These are phyloP conservation scores for Stigmatopora argus DNA, from an alignment of 2,113 vertebrate species.

Conservation along the genomic window DNA sequence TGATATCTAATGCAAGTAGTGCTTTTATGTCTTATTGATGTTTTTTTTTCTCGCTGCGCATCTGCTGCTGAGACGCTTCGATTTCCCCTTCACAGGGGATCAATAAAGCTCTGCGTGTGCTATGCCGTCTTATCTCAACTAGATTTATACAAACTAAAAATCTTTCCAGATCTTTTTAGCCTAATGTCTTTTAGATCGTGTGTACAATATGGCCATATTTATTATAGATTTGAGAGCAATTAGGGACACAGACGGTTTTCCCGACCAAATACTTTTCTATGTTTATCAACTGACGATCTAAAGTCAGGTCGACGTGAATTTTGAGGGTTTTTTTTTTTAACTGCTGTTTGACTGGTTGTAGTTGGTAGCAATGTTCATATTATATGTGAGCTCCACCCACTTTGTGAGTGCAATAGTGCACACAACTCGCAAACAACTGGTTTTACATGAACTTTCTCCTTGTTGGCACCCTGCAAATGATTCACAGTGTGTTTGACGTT, in stretches of 20 bases:
- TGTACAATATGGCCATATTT: neutral
- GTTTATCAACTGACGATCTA: no score
- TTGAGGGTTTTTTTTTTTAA: no score
- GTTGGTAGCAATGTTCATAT: no score
- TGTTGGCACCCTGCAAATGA: slow-evolving; percentile 3
- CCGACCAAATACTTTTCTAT: no score
- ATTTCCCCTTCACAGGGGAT: neutral
- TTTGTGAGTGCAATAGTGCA: neutral
- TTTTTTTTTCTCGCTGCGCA: neutral
- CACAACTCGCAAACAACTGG: no score
- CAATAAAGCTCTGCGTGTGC: slow-evolving; percentile 2
- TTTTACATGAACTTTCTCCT: slow-evolving; percentile 1
- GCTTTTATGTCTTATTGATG: slow-evolving; percentile 4
- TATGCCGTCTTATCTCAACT: neutral
- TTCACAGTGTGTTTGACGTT: slow-evolving; percentile 19
- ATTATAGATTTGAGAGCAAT: neutral
- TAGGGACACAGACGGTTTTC: neutral
- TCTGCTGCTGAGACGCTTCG: neutral
- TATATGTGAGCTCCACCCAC: neutral
- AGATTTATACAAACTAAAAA: neutral
- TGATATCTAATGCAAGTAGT: neutral
- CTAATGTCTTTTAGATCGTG: neutral
- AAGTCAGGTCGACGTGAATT: no score
- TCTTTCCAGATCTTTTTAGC: neutral
- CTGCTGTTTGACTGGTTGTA: no score